Evolutionary conservation across 2,888 invertebrate genomes (phyloP), one percentile per base, ranked within the genome.

Genomic region (Dendrolimus houi): DNA sequence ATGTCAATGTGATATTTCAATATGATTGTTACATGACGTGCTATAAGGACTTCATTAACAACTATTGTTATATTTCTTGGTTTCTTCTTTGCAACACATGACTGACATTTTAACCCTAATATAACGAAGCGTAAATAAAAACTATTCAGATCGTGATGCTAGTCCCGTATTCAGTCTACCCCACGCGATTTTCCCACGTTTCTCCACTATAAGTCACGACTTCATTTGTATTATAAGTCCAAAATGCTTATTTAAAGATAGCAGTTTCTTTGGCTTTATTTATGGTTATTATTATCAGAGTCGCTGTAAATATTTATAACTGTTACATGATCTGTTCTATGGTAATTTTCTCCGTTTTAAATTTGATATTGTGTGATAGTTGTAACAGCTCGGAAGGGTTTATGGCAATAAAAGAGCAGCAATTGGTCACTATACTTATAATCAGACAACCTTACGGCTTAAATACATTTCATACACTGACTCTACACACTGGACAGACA

Each of bases 111-210:
- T 59, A 55, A 54, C 57, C 29, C 6, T 29, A 54, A 56, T 59
- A 52, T 56, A 54, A 52, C 52, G 55, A 29, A 29, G 29, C 29
- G 29, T 29, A 3, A 29, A 29, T 17, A 29, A 29, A 29, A 29
- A 29, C 29, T 3, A 29, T 29, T 29, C 6, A 29, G 29, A 29
- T 29, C 29, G 29, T 29, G 29, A 29, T 29, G 29, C 29, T 29
- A 2, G 29, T 29, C 6, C 29, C 29, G 29, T 6, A 6, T 29
- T 29, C 29, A 29, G 29, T 29, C 29, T 29, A 29, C 29, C 29
- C 29, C 29, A 29, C 29, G 29, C 55, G 54, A 55, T 74, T 77
- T 83, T 85, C 84, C 79, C 85, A 85, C 83, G 83, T 74, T 79
- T 73, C 71, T 64, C 66, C 64, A 66, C 68, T 70, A 67, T 64